Evolutionary conservation across 2,888 invertebrate genomes (phyloP).

Genomic region (Spatulosminthurus flaviceps): DNA sequence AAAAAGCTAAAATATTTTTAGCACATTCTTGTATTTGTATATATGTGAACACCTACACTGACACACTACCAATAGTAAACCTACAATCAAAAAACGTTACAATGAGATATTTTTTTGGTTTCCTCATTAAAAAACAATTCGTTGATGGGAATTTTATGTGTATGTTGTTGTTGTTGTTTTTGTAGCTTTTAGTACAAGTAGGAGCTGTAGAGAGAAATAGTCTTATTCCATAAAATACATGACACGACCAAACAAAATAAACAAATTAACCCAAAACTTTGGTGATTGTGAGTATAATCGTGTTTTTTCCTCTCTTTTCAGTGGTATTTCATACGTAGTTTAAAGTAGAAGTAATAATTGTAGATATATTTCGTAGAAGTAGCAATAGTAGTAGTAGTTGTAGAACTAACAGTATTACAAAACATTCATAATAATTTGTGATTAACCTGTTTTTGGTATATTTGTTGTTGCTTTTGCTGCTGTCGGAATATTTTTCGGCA

Average conservation of each 20-base stretch:
- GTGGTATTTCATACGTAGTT: neutral
- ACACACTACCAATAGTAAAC: neutral
- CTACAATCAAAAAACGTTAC: too few species aligned
- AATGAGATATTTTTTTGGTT: slow-evolving; percentile 16
- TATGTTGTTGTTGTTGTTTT: neutral
- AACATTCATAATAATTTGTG: slow-evolving; percentile 1
- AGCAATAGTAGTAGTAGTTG: neutral
- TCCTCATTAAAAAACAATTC: slow-evolving; percentile 15
- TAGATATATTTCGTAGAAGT: neutral
- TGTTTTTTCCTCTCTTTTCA: neutral
- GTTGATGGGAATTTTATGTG: neutral
- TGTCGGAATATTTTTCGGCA: slow-evolving; percentile 15
- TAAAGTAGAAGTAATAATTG: too few species aligned
- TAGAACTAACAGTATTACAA: neutral
- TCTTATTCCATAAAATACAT: neutral
- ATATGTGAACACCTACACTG: too few species aligned
- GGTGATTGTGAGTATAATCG: neutral
- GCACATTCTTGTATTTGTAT: too few species aligned
- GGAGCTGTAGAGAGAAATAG: too few species aligned
- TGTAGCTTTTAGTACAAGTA: too few species aligned
- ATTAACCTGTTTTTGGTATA: neutral
- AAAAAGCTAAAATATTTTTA: too few species aligned
- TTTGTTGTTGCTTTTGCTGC: neutral
- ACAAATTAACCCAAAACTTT: slow-evolving; percentile 1
- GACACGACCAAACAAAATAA: neutral